phyloP scores from a whole-genome alignment of 2,888 invertebrate genomes.

The Ypsolopha scabrella region DNA sequence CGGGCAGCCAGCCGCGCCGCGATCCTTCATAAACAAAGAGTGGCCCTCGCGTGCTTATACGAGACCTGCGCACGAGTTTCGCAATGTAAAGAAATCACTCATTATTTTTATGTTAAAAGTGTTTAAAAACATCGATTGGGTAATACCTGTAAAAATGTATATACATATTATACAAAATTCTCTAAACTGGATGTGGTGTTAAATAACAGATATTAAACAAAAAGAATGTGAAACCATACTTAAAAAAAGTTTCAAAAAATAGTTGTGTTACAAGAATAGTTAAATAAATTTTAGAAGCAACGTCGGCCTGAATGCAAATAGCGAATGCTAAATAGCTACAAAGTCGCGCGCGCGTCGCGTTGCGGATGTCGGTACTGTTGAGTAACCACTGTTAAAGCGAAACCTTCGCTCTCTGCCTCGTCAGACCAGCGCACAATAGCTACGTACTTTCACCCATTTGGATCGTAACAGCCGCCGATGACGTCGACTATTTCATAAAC shows the following conservation, averaged over 20 bases:
- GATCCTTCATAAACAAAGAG: conserved; percentile 1
- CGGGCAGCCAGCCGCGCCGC: background rate
- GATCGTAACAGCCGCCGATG: conserved; percentile 7
- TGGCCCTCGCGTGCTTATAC: background rate
- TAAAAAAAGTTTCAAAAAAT: too few species aligned
- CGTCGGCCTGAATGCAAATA: background rate
- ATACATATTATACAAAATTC: too few species aligned
- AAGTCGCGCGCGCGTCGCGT: conserved; percentile 2
- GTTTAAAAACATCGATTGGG: too few species aligned
- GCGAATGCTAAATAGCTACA: conserved; percentile 1
- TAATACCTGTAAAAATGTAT: too few species aligned
- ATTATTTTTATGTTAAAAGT: background rate
- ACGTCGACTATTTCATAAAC: conserved; percentile 1
- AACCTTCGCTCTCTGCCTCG: conserved; percentile 33
- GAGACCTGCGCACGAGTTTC: background rate
- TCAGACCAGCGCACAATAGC: conserved; percentile 23
- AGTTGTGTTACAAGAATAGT: too few species aligned
- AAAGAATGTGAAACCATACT: too few species aligned
- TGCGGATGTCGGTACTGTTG: conserved; percentile 53
- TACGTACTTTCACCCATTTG: conserved; percentile 53
- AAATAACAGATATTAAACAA: too few species aligned
- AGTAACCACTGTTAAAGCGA: conserved; percentile 63
- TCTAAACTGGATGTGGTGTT: too few species aligned
- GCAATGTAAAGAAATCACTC: background rate
- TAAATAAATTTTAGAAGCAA: too few species aligned